Conservation (phyloP, 2,113 vertebrate species). For the Cisticola juncidis region DNA sequence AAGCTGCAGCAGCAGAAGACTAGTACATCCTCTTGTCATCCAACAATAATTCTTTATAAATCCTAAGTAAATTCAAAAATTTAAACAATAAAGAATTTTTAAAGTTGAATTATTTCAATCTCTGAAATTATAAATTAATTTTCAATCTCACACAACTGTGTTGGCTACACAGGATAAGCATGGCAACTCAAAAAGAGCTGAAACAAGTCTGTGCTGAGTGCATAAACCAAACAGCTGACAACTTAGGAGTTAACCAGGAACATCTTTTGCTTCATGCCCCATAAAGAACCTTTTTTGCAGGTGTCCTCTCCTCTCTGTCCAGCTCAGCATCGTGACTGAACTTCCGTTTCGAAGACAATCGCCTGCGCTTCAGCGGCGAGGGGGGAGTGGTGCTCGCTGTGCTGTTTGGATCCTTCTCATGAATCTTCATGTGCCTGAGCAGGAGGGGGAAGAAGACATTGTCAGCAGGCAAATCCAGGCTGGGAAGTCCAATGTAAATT, state of each 20-base stretch:
- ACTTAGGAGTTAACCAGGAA: neutral
- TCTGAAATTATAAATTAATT: neutral
- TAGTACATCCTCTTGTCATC: neutral
- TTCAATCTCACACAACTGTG: neutral
- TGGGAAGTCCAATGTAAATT: accelerated
- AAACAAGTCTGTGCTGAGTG: neutral
- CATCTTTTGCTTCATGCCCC: neutral
- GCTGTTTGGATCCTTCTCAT: slow-evolving; percentile 89
- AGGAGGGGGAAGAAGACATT: neutral
- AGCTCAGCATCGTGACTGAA: slow-evolving; percentile 80
- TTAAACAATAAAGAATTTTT: neutral
- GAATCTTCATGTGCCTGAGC: slow-evolving; percentile 97
- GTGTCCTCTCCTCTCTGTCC: slow-evolving; percentile 81
- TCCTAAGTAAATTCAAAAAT: neutral
- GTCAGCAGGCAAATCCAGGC: neutral
- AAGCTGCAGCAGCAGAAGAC: neutral
- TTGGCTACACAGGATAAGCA: neutral
- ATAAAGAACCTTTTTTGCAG: slow-evolving; percentile 85
- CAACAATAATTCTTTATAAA: neutral
- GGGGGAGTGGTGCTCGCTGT: slow-evolving; percentile 79
- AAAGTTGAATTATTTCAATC: neutral
- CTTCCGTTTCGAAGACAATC: slow-evolving; percentile 87
- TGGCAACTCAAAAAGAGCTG: neutral
- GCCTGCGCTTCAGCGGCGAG: slow-evolving; percentile 85
- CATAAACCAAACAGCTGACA: neutral